A percentile compares a stretch with the other conserved stretches of the same genome.
phyloP scores from a whole-genome alignment of 2,113 vertebrate species.

The Oryzias melastigma region DNA sequence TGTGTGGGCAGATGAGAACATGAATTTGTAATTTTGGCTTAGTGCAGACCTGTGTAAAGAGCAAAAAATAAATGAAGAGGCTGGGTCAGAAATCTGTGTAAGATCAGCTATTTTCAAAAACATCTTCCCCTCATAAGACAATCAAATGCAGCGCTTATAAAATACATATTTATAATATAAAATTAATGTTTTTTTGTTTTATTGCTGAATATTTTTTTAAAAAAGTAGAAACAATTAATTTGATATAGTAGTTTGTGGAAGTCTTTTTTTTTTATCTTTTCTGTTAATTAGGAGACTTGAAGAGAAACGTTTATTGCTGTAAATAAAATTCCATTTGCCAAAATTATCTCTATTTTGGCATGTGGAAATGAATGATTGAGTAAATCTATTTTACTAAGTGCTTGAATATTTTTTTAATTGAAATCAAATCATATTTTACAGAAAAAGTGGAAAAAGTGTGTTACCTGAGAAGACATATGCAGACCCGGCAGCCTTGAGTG shows the following conservation, averaged over 20 bases:
- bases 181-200: background rate
- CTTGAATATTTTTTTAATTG: background rate
- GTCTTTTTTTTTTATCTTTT: too few relatives aligned
- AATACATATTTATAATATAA: background rate
- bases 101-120: constrained; percentile 26
- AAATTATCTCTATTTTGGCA: background rate
- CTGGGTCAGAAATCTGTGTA: constrained; percentile 41
- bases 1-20: constrained; percentile 68
- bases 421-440: background rate
- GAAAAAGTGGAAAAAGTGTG: constrained; percentile 3
- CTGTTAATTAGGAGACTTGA: too few relatives aligned
- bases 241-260: background rate
- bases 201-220: constrained; percentile 19
- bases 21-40: constrained; percentile 59
- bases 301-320: too few relatives aligned
- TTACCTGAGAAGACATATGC: constrained; percentile 96
- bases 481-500: constrained; percentile 88
- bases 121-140: constrained; percentile 9
- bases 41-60: constrained; percentile 50
- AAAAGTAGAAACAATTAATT: background rate
- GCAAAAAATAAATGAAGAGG: constrained; percentile 49
- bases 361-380: constrained; percentile 6
- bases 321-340: too few relatives aligned
- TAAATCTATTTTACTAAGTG: constrained; percentile 3
- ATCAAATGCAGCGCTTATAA: constrained; percentile 12